Base-by-base conservation (phyloP, 1,140 invertebrate genomes). In the Hypsibius dujardini region DNA sequence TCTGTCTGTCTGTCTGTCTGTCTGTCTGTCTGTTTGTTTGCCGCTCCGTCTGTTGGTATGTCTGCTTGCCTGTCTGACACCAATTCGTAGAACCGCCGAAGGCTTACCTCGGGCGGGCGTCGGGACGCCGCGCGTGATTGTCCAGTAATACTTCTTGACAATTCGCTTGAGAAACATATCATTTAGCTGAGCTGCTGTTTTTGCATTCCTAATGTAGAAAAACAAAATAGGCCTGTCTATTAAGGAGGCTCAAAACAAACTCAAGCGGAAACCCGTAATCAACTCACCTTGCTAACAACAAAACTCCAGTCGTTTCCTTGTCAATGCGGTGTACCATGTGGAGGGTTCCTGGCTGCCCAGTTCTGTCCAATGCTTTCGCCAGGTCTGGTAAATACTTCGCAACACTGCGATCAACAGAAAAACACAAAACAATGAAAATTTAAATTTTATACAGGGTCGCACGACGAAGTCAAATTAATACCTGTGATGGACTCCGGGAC, bases 261-360 rank as follows among this genome's bases (percentile, higher is more conserved):
- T n/a, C n/a, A n/a, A n/a, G n/a, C n/a, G n/a, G n/a, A n/a, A n/a
- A n/a, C n/a, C n/a, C n/a, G n/a, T n/a, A n/a, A n/a, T n/a, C 73
- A 72, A 79, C 72, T 56, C 76, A 80, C 73, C 80, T 82, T 46
- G 75, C 76, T 59, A 79, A 75, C 47, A 80, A 69, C 7, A 80
- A 60, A 40, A 79, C 75, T 1, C 83, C 84, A 70, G 82, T 82
- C 1, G 82, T 81, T 70, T 83, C 79, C 74, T 80, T 80, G 74
- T 84, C 83, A 47, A 85, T 76, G 67, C 83, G 75, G 74, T 84
- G 83, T 2, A 84, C 78, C 15, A 81, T 77, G 73, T 80, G 78
- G 1, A 84, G 76, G 15, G 74, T 75, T 69, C 79, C 73, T 46
- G 74, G 60, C 46, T 76, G 72, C 14, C 69, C 71, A 40, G 69